Percentiles rank a stretch among this genome's conserved stretches.
These are phyloP conservation scores for Gorilla gorilla DNA, from an alignment of 2,113 vertebrate genomes.

Conservation along the genomic window DNA sequence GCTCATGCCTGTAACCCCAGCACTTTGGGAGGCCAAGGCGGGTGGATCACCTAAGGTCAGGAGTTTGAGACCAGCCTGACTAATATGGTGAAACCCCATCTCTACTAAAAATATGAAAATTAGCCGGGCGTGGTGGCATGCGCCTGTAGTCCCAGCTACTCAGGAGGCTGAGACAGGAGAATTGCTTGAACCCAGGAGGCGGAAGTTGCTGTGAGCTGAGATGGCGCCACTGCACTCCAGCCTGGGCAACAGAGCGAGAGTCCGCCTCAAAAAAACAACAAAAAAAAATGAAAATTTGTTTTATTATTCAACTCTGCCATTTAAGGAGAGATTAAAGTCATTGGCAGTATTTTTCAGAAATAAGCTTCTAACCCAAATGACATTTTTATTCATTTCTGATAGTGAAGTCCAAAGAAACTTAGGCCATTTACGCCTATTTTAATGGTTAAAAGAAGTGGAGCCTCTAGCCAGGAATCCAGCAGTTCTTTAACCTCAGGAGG, in stretches of 20 bases:
- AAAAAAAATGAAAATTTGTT: background rate
- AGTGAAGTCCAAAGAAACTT: background rate
- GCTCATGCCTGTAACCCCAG: too few relatives aligned
- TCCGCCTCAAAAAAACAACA: too few relatives aligned
- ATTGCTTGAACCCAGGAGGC: too few relatives aligned
- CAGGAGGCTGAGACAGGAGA: background rate
- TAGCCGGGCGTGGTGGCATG: background rate
- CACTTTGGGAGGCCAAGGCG: too few relatives aligned
- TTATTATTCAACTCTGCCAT: slow-evolving; percentile 6
- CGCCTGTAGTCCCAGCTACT: background rate
- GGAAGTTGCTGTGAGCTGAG: too few relatives aligned
- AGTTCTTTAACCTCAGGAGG: background rate
- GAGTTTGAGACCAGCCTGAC: too few relatives aligned
- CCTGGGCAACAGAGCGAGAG: too few relatives aligned
- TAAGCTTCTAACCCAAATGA: slow-evolving; percentile 12
- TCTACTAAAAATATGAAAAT: background rate
- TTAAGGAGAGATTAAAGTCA: slow-evolving; percentile 32
- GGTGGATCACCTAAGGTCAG: too few relatives aligned
- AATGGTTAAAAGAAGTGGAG: background rate
- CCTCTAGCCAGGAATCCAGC: background rate
- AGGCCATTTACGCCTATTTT: background rate
- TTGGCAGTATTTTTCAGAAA: slow-evolving; percentile 31
- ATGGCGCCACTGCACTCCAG: too few relatives aligned
- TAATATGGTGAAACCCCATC: too few relatives aligned
- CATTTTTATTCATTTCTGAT: background rate